These are phyloP conservation scores for Penelope pileata DNA, from an alignment of 2,113 vertebrate genomes.

Conservation along the genomic window DNA sequence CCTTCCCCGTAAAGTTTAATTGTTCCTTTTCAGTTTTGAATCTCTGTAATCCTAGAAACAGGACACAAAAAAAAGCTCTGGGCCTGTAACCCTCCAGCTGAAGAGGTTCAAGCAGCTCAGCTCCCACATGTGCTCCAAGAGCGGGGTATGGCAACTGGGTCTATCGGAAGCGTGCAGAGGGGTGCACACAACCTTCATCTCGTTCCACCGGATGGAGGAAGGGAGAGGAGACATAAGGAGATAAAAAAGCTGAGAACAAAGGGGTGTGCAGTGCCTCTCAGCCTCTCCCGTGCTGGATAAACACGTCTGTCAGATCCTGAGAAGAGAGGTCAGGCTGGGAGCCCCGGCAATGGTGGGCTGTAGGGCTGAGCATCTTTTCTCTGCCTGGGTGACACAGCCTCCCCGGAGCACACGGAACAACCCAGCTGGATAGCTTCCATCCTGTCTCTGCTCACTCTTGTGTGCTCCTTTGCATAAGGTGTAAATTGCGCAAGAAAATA, in stretches of 20 bases:
- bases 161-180: neutral
- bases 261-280: neutral
- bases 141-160: conserved; percentile 1
- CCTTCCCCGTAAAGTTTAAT: neutral
- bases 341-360: neutral
- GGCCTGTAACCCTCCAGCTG: neutral
- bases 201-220: neutral
- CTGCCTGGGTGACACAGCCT: neutral
- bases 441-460: neutral
- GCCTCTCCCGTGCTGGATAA: neutral
- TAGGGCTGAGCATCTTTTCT: neutral
- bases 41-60: neutral
- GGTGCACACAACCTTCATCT: neutral
- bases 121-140: neutral
- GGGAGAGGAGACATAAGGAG: neutral
- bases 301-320: neutral
- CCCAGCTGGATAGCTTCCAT: neutral
- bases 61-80: neutral
- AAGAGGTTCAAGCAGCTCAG: neutral
- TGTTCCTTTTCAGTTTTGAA: neutral
- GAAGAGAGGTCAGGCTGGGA: neutral
- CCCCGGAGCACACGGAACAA: neutral
- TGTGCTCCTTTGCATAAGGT: neutral
- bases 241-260: conserved; percentile 45
- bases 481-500: neutral